Base-by-base conservation (phyloP, 2,888 invertebrate genomes). In the Eurytoma californica region DNA sequence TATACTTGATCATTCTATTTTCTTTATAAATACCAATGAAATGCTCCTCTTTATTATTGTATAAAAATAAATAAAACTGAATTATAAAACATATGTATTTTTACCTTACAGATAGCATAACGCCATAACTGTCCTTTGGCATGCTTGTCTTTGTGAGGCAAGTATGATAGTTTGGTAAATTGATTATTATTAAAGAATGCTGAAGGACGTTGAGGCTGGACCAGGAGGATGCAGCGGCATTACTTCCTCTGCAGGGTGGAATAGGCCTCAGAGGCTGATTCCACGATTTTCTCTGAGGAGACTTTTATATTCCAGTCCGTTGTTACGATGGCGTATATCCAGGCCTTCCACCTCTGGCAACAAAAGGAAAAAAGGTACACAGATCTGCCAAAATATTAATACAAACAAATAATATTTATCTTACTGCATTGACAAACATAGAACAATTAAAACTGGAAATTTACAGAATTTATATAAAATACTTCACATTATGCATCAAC, bases 241-340 rank as follows among this genome's bases (percentile, higher is more conserved):
- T 77, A 85, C 86, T 82, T 82, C 87, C 13, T 39, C 39, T 39
- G 9, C 39, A 4, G 39, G 39, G 7, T 39, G 39, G 39, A 39
- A 39, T 39, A 86, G 89, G 81, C 85, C 86, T 74, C 84, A 88
- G 66, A 85, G 89, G 83, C 72, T 88, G 72, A 86, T 92, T 83
- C 91, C 92, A 30, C 88, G 94, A 85, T 94, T 94, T 92, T 95
- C 95, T 24, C 90, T 95, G 58, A 92, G 95, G 66, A 92, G 94
- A 81, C 91, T 95, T 82, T 92, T 95, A 78, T 94, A 95, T 79
- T 94, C 94, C 84, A 94, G 94, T 88, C 95, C 95, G 3, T 91
- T 95, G 24, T 92, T 94, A 76, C 94, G 94, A 55, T 91, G 94
- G 72, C 92, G 94, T 85, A 92, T 94, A 70, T 85, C 86, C 24